Evolutionary conservation across 1,140 invertebrate species (phyloP).

Genomic region (Drosophila malerkotliana): DNA sequence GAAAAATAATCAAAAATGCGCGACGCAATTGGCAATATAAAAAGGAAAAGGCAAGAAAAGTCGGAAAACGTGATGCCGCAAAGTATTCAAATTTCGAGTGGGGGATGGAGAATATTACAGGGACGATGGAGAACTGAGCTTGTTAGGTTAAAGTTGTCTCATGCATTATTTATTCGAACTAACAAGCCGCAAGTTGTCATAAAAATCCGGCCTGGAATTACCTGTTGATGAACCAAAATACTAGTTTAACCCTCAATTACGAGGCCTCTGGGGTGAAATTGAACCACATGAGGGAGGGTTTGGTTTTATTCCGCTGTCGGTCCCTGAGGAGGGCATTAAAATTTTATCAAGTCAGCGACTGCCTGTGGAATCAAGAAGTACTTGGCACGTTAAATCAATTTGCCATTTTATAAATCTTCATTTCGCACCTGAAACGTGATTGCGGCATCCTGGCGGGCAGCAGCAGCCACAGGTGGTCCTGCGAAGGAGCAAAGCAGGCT

Average conservation of each 20-base stretch:
- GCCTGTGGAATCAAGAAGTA: constrained; percentile 61
- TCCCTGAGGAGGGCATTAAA: constrained; percentile 65
- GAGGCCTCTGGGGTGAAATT: constrained; percentile 63
- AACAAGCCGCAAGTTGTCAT: constrained; percentile 78
- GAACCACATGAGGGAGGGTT: constrained; percentile 31
- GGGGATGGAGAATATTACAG: constrained; percentile 2
- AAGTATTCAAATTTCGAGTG: constrained; percentile 71
- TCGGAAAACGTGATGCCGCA: constrained; percentile 68
- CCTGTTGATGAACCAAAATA: constrained; percentile 68
- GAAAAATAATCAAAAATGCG: constrained; percentile 66
- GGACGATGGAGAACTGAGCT: background rate
- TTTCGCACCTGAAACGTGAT: constrained; percentile 76
- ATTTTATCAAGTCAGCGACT: constrained; percentile 60
- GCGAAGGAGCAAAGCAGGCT: constrained; percentile 22
- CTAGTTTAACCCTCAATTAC: constrained; percentile 80
- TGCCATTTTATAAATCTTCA: constrained; percentile 81
- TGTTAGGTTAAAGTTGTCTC: constrained; percentile 29
- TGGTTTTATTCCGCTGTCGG: background rate
- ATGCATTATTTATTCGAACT: constrained; percentile 71
- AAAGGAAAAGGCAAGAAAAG: constrained; percentile 29
- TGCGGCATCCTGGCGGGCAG: constrained; percentile 11
- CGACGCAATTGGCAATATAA: constrained; percentile 38
- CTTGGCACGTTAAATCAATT: constrained; percentile 77
- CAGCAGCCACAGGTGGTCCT: constrained; percentile 67
- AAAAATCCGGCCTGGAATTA: constrained; percentile 70